Conservation (phyloP, 2,113 vertebrate species). For the Megalops atlanticus region DNA sequence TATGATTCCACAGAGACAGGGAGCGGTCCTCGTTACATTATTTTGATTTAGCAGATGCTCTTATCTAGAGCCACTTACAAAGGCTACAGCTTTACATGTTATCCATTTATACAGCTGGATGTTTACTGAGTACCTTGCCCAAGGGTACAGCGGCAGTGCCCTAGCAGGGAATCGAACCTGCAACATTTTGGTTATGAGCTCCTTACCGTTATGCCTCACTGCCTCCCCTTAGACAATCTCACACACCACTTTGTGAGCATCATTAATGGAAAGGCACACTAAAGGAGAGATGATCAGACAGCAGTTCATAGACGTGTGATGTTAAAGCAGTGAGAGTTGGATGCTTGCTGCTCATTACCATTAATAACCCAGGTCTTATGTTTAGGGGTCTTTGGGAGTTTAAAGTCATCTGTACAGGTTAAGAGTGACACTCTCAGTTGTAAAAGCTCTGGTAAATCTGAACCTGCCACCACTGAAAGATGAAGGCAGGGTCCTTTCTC, state of each 20-base stretch:
- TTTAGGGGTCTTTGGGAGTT: not conserved
- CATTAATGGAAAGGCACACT: not conserved
- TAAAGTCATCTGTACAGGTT: not conserved
- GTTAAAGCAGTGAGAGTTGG: not conserved
- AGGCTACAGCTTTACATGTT: too few species aligned
- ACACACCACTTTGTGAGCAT: not conserved
- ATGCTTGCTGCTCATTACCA: slow-evolving; percentile 19
- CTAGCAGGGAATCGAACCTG: too few species aligned
- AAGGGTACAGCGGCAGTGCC: too few species aligned
- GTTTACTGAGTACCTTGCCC: too few species aligned
- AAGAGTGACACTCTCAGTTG: not conserved
- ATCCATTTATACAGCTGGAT: too few species aligned
- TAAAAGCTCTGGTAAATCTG: not conserved
- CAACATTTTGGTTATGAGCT: not conserved
- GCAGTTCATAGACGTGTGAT: slow-evolving; percentile 6
- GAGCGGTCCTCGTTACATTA: too few species aligned
- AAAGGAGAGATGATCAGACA: not conserved
- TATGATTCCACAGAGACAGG: too few species aligned
- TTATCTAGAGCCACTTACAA: too few species aligned
- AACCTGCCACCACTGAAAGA: not conserved
- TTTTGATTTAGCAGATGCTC: too few species aligned
- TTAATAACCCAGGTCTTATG: slow-evolving; percentile 12
- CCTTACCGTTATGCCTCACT: too few species aligned
- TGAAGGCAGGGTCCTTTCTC: not conserved
- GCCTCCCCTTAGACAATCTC: too few species aligned